Base-by-base conservation (phyloP, 2,888 invertebrate genomes). In the Lamellibrachia columna region DNA sequence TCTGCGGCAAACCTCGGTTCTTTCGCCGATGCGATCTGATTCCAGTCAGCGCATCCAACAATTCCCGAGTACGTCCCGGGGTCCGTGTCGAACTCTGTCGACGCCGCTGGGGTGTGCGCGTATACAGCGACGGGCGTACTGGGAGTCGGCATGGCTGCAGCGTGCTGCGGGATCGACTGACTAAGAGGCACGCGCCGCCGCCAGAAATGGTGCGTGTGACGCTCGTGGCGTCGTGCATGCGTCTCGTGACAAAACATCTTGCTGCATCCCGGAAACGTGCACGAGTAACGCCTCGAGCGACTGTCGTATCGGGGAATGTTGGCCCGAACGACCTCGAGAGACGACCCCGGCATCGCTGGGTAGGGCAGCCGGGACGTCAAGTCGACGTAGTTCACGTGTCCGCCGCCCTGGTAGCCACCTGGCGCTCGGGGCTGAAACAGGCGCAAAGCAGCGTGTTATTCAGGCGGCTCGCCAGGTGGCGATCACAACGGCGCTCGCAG, bases 191-290 rank as follows among this genome's bases (percentile, higher is more conserved):
- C n/a, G 75, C n/a, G 75, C 15, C 75, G 75, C 75, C 75, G 75
- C 75, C 75, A 75, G 75, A 22, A 75, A 22, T 75, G 75, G 22
- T 75, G 75, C 11, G n/a, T 6, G 22, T 75, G 15, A n/a, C 75
- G 75, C n/a, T 75, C 75, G 75, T 75, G 75, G 75, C 75, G 75
- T n/a, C 75, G 75, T 15, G 75, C 22, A 22, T 75, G 75, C 6
- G 75, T 75, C 75, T 75, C 75, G 75, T 75, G 75, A n/a, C 75
- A 75, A 75, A 75, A 75, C 75, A n/a, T 22, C 75, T 75, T 75
- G 75, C 75, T 75, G 22, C 75, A 75, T 2, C 75, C 75, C 22
- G 75, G 75, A 75, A 75, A 75, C 15, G 75, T 75, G 6, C 75
- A 75, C 3, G 75, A n/a, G n/a, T 75, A 75, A 15, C 75, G 75